Evolutionary conservation across 1,140 invertebrate genomes (phyloP), one percentile per base, ranked within the genome.

Genomic region (Drosophila carrolli): DNA sequence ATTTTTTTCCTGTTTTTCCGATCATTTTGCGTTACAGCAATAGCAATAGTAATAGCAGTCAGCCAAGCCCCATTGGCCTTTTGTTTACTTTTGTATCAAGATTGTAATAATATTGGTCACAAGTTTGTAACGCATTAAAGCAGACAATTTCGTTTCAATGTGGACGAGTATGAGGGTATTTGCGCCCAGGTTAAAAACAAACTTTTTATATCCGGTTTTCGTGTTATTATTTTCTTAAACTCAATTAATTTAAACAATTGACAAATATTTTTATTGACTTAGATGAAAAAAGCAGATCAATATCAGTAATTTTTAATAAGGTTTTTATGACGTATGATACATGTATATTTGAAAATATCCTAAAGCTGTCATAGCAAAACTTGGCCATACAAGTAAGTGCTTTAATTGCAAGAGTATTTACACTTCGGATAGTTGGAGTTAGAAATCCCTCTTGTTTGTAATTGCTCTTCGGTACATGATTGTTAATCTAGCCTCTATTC

Each of bases 401-500:
- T 7, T 32, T 2, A 32, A 32, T 8, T 32, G 29, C 29, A 38
- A 48, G 47, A 10, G 47, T 27, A 51, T 51, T 1, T 13, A 5
- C 11, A 51, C 4, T 51, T 51, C 48, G 47, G 8, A 13, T 2
- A 0, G 13, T 1, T 5, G 13, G 2, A 29, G 23, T 5, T 5
- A 5, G 13, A 23, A 7, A n/a, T 2, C 48, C 4, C 29, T 35
- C n/a, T 35, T 14, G 29, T 35, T 35, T 35, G 48, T 51, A 51
- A 51, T 51, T 35, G 48, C 48, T 35, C 29, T 35, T 35, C n/a
- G 14, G 29, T 14, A 29, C 14, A 27, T 27, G 48, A 51, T 35
- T 29, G 48, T 51, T 51, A 51, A 51, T 51, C 48, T 35, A 51
- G 48, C 48, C 16, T 4, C 29, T 35, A 51, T 51, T 35, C 48